Evolutionary conservation across 2,113 vertebrate species (phyloP).

Genomic region (Antechinus flavipes): DNA sequence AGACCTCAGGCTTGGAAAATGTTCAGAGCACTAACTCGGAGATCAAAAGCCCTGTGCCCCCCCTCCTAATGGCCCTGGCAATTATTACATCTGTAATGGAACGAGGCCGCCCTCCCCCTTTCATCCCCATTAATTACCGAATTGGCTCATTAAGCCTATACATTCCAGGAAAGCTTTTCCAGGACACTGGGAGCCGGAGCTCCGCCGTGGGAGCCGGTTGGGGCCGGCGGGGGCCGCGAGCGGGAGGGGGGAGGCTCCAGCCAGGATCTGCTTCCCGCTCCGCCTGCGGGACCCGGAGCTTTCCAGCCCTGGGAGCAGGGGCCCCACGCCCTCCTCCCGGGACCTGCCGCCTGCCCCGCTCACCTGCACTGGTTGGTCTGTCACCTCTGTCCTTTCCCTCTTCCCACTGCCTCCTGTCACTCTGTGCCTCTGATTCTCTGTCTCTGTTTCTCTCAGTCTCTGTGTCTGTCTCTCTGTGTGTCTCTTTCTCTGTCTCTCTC

Average conservation of each 20-base stretch:
- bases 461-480: no score
- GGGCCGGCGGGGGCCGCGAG: slow-evolving; percentile 69
- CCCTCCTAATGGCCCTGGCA: slow-evolving; percentile 37
- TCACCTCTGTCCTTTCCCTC: no score
- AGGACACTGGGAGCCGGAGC: slow-evolving; percentile 80
- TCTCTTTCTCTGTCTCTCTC: no score
- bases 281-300: slow-evolving; percentile 42
- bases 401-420: not conserved
- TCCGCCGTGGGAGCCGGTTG: slow-evolving; percentile 81
- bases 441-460: no score
- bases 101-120: slow-evolving; percentile 71
- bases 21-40: slow-evolving; percentile 63
- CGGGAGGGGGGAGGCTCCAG: not conserved
- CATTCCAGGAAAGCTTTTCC: slow-evolving; percentile 82
- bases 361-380: not conserved
- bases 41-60: slow-evolving; percentile 35
- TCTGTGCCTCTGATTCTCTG: no score
- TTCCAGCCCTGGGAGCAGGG: slow-evolving; percentile 5
- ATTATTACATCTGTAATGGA: slow-evolving; percentile 63
- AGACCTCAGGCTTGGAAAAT: slow-evolving; percentile 61
- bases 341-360: not conserved
- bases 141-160: slow-evolving; percentile 82
- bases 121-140: slow-evolving; percentile 84
- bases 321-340: not conserved
- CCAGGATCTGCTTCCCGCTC: slow-evolving; percentile 70